Conservation (phyloP, 2,888 invertebrate genomes). For the Agrochola macilenta region DNA sequence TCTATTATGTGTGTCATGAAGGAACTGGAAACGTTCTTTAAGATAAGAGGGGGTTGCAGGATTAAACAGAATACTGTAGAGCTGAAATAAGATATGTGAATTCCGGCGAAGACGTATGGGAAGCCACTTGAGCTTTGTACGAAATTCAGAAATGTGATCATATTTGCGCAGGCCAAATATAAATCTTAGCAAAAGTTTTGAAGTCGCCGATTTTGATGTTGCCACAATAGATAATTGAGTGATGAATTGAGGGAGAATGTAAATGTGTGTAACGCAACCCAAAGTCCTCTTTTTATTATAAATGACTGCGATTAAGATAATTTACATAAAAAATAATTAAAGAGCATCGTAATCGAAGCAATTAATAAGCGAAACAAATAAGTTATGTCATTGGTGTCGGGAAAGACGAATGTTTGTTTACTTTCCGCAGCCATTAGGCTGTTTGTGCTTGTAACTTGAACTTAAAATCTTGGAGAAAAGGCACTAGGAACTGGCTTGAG, state of each 20-base stretch:
- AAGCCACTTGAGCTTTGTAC: too few relatives aligned
- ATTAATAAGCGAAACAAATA: conserved; percentile 41
- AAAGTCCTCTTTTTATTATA: conserved; percentile 25
- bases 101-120: too few relatives aligned
- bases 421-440: conserved; percentile 13
- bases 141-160: too few relatives aligned
- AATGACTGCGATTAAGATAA: conserved; percentile 50
- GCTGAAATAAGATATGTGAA: too few relatives aligned
- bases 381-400: conserved; percentile 58
- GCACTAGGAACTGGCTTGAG: conserved; percentile 33
- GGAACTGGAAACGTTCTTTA: too few relatives aligned
- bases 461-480: conserved; percentile 30
- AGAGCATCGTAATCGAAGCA: conserved; percentile 42
- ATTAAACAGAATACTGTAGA: too few relatives aligned
- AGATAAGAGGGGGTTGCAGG: too few relatives aligned
- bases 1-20: too few relatives aligned
- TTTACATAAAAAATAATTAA: conserved; percentile 48
- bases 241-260: conserved; percentile 10
- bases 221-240: not conserved
- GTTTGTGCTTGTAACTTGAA: conserved; percentile 21
- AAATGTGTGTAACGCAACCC: not conserved
- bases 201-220: not conserved
- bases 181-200: too few relatives aligned
- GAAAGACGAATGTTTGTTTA: conserved; percentile 53
- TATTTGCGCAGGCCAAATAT: too few relatives aligned